Base-by-base conservation (phyloP, 1,140 invertebrate genomes). In the Vanessa atalanta region DNA sequence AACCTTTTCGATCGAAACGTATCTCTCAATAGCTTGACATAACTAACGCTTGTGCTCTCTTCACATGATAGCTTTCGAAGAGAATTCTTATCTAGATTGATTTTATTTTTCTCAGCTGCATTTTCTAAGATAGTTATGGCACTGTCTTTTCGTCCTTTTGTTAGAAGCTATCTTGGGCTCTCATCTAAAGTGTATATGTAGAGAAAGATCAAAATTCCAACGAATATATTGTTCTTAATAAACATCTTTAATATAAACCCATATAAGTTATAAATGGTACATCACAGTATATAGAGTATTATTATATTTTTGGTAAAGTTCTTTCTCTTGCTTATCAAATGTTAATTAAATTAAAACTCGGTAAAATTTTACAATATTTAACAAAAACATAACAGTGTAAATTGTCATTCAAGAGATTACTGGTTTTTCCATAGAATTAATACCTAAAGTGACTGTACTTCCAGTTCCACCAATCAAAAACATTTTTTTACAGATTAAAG, bases 121-220 rank as follows among this genome's bases (percentile, higher is more conserved):
- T 88, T 87, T 50, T 85, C 47, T 65, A 92, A 64, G 43, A 89
- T 79, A 0, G 26, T 15, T 50, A 83, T 51, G 0, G 89, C 88
- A 77, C 86, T 66, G 2, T 83, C 72, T 77, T 86, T 90, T 23
- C 75, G 77, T 6, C 86, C 86, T 72, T 95, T 95, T 1, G 95
- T 95, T 50, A 97, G 82, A 8, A 97, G 90, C 97, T 96, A 97
- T 77, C 90, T 82, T 14, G 87, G 84, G 53, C 88, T 91, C 75
- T 92, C 90, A 48, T 92, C 89, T 12, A 92, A 72, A 4, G 85
- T 53, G 63, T 78, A 92, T 8, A 74, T 75, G 51, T 87, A 90
- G 11, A 80, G 65, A 8, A 88, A 70, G 31, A 88, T 86, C 3
- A 91, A 61, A 92, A 60, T 11, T 83, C 80, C 3, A 88, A 88